A percentile compares a stretch with the other conserved stretches of the same genome.
Evolutionary conservation across 2,113 vertebrate species (phyloP).

Genomic region (Nanorana parkeri): DNA sequence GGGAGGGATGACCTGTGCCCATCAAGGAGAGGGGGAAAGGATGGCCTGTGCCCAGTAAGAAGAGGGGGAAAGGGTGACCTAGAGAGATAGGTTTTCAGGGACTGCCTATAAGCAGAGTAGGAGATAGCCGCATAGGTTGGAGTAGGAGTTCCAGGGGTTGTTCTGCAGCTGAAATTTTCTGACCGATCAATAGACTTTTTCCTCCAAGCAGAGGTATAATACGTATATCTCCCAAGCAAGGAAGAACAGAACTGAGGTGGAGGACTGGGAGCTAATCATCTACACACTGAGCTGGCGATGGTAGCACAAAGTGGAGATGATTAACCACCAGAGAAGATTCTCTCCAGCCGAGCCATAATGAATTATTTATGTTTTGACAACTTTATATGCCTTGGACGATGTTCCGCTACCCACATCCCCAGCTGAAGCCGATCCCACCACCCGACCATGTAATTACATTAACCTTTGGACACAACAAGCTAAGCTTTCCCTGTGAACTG

Average conservation of each 20-base stretch:
- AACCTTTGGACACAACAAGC: conserved; percentile 84
- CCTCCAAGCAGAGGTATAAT: no score
- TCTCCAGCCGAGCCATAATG: conserved; percentile 77
- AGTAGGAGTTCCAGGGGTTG: no score
- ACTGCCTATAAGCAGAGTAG: no score
- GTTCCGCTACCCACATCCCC: conserved; percentile 81
- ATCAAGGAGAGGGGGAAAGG: no score
- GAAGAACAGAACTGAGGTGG: background rate
- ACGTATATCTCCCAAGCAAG: background rate
- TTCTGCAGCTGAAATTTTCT: no score
- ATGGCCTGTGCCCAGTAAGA: no score
- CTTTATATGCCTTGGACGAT: conserved; percentile 84
- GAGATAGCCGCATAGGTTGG: no score
- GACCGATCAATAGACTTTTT: no score
- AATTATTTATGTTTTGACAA: conserved; percentile 89
- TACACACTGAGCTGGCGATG: background rate
- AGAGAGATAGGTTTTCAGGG: no score
- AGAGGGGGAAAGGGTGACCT: no score
- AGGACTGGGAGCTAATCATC: background rate
- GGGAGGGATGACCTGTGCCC: no score
- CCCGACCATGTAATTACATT: conserved; percentile 86
- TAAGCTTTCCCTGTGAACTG: conserved; percentile 80
- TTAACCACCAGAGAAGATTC: conserved; percentile 69
- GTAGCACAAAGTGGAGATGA: conserved; percentile 31
- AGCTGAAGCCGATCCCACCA: conserved; percentile 81